A percentile compares a stretch with the other conserved stretches of the same genome.
These are phyloP conservation scores for Solenopsis invicta DNA, from an alignment of 1,140 invertebrate genomes.

Conservation along the genomic window DNA sequence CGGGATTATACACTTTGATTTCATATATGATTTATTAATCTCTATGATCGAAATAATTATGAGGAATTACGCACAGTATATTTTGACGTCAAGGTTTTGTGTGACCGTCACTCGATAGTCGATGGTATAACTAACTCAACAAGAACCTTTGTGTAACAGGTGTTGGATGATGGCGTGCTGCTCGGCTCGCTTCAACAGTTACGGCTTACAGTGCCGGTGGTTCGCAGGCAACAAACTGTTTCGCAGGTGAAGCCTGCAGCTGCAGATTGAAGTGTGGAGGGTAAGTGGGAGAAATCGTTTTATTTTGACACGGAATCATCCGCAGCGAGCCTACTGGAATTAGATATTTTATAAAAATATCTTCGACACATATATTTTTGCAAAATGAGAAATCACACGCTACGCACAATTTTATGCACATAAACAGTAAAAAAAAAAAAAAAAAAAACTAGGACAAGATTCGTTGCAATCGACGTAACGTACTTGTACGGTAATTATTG, in stretches of 20 bases:
- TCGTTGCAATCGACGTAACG: background rate
- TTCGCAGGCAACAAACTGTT: constrained; percentile 73
- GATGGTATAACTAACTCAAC: constrained; percentile 60
- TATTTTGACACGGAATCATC: constrained; percentile 70
- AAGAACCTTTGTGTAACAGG: constrained; percentile 71
- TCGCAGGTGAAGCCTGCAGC: constrained; percentile 77
- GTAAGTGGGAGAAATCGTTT: constrained; percentile 70
- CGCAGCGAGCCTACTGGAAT: background rate
- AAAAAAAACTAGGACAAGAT: background rate
- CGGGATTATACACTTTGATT: background rate
- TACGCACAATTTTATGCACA: background rate
- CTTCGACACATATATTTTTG: background rate
- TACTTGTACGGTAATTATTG: background rate
- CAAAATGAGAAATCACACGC: background rate
- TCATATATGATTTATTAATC: constrained; percentile 17
- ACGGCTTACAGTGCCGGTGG: constrained; percentile 66
- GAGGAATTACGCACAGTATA: constrained; percentile 18
- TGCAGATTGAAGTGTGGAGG: constrained; percentile 60
- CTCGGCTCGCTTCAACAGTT: constrained; percentile 73
- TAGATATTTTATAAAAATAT: background rate
- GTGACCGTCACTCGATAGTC: constrained; percentile 35
- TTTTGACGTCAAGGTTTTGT: constrained; percentile 45
- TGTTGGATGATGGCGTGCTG: constrained; percentile 73
- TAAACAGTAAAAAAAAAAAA: background rate
- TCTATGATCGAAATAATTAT: constrained; percentile 27